These are phyloP conservation scores for Gastrophryne carolinensis DNA, from an alignment of 2,797 vertebrate species.

Conservation along the genomic window DNA sequence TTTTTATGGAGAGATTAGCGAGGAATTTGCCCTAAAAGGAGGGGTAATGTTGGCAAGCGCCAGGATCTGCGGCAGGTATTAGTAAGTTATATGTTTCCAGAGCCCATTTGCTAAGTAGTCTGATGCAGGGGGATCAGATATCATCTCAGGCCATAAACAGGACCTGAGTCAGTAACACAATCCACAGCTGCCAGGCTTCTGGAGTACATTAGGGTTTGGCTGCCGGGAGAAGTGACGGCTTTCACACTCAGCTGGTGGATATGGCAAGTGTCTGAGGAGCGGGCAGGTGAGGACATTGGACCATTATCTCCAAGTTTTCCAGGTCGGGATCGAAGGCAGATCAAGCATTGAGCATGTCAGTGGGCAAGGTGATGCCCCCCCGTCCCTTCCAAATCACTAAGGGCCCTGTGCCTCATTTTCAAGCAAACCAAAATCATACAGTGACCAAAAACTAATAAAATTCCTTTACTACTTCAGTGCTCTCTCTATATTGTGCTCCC, in stretches of 20 bases:
- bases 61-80: conserved; percentile 15
- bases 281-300: neutral
- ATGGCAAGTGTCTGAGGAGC: neutral
- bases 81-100: conserved; percentile 7
- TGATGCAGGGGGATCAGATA: conserved; percentile 36
- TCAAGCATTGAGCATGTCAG: neutral
- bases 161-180: conserved; percentile 39
- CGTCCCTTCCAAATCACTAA: neutral
- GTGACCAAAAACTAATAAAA: neutral
- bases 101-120: conserved; percentile 43
- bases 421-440: neutral
- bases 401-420: no score
- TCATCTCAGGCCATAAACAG: conserved; percentile 49
- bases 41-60: conserved; percentile 8
- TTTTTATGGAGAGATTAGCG: neutral
- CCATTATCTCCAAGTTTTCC: neutral
- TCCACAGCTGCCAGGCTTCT: conserved; percentile 43
- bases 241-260: conserved; percentile 5
- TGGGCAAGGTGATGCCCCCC: neutral
- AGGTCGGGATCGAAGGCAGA: neutral
- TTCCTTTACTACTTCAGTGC: neutral
- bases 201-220: conserved; percentile 26
- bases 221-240: neutral
- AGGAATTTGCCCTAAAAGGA: neutral
- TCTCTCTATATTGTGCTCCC: neutral